Conservation (phyloP, 2,888 invertebrate species). For the Erebia epiphron region DNA sequence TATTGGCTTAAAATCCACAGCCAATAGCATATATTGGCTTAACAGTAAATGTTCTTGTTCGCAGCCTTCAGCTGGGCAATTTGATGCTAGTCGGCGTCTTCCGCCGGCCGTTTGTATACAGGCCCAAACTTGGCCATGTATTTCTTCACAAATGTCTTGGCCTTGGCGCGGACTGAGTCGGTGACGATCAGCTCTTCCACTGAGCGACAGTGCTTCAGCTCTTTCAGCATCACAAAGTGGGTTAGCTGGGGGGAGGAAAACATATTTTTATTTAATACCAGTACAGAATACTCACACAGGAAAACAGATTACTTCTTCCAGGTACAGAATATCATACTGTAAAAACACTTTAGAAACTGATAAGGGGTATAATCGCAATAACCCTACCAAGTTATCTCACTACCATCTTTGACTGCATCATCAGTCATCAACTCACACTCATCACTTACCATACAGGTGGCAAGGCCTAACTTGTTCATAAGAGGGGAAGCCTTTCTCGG, state of each 20-base stretch:
- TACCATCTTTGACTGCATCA: too few species aligned
- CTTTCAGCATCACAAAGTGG: constrained; percentile 97
- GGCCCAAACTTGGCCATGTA: constrained; percentile 98
- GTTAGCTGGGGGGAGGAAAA: constrained; percentile 87
- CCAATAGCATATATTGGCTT: constrained; percentile 11
- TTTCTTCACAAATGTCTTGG: constrained; percentile 96
- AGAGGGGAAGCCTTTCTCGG: too few species aligned
- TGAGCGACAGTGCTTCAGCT: constrained; percentile 94
- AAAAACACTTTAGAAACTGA: too few species aligned
- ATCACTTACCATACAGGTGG: too few species aligned
- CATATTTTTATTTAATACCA: not conserved
- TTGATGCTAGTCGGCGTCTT: constrained; percentile 80
- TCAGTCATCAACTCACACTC: too few species aligned
- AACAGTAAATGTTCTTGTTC: constrained; percentile 30
- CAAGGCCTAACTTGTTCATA: too few species aligned
- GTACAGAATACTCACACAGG: too few species aligned
- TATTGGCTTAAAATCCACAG: not conserved
- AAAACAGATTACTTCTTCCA: too few species aligned
- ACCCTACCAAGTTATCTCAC: too few species aligned
- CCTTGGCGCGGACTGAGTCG: constrained; percentile 96
- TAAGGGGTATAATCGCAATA: too few species aligned
- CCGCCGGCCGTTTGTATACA: constrained; percentile 87
- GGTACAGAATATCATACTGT: too few species aligned
- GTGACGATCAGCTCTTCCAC: constrained; percentile 94
- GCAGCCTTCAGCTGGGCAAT: constrained; percentile 38